A percentile compares a stretch with the other conserved stretches of the same genome.
Evolutionary conservation across 2,888 invertebrate species (phyloP).

Genomic region (Folsomia candida): DNA sequence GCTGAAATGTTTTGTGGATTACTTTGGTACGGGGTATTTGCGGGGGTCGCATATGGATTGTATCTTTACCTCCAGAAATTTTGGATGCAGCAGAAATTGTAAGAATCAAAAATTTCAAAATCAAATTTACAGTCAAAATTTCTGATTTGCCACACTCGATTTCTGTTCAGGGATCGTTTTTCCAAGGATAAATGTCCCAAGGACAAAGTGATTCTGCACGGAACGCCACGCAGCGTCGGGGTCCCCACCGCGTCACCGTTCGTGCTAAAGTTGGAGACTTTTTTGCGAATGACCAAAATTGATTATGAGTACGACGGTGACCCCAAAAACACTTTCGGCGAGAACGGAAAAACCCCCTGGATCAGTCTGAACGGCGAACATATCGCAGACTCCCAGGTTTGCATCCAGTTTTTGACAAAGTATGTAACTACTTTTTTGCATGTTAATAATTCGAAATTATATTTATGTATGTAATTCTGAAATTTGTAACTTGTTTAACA

Average conservation of each 20-base stretch:
- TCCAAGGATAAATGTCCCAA: background rate
- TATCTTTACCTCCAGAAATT: background rate
- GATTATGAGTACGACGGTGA: background rate
- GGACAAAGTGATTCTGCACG: conserved; percentile 23
- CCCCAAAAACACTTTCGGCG: background rate
- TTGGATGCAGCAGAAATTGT: background rate
- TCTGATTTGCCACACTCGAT: background rate
- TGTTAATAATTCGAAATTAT: no score
- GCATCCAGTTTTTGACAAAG: conserved; percentile 4
- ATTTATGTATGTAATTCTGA: no score
- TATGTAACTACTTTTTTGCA: no score
- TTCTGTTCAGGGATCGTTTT: background rate
- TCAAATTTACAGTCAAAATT: background rate
- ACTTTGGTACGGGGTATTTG: background rate
- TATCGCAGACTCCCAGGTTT: conserved; percentile 1
- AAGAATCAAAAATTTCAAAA: no score
- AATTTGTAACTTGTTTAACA: background rate
- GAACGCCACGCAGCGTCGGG: conserved; percentile 1
- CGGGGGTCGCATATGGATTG: background rate
- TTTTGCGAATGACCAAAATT: conserved; percentile 34
- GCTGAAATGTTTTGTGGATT: background rate
- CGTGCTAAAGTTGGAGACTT: conserved; percentile 34
- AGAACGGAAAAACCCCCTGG: conserved; percentile 11
- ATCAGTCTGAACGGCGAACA: conserved; percentile 8
- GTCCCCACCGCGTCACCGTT: conserved; percentile 30